Evolutionary conservation across 2,888 invertebrate species (phyloP).

Genomic region (Imbricaverruca yamaguchii): DNA sequence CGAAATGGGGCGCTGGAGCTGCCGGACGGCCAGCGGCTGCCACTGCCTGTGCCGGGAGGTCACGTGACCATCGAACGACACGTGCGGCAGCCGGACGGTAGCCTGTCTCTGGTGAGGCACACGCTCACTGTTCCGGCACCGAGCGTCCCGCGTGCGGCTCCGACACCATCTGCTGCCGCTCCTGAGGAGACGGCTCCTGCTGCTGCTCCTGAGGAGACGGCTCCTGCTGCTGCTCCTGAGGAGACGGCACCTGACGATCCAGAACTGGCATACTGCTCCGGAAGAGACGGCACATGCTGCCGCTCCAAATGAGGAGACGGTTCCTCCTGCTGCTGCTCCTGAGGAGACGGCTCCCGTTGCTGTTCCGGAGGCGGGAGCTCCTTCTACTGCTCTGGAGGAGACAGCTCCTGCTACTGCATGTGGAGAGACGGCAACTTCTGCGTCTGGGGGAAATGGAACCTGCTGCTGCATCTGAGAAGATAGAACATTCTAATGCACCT

Average conservation of each 20-base stretch:
- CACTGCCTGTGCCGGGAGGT: background rate
- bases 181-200: background rate
- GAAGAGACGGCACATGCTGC: background rate
- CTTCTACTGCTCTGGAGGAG: too few species aligned
- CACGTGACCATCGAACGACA: background rate
- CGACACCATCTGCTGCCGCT: background rate
- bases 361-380: too few species aligned
- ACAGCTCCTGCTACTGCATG: too few species aligned
- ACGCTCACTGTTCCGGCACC: background rate
- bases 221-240: background rate
- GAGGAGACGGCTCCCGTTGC: background rate
- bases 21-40: constrained; percentile 10
- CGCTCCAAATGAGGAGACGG: background rate
- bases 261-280: background rate
- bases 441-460: too few species aligned
- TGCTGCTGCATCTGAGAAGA: too few species aligned
- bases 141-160: background rate
- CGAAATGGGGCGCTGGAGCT: background rate
- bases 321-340: background rate
- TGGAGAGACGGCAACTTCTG: too few species aligned
- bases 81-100: background rate
- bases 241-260: background rate
- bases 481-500: too few species aligned
- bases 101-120: background rate
- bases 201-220: background rate